These are phyloP conservation scores for Nanger granti DNA, from an alignment of 2,113 vertebrate species.

Conservation along the genomic window DNA sequence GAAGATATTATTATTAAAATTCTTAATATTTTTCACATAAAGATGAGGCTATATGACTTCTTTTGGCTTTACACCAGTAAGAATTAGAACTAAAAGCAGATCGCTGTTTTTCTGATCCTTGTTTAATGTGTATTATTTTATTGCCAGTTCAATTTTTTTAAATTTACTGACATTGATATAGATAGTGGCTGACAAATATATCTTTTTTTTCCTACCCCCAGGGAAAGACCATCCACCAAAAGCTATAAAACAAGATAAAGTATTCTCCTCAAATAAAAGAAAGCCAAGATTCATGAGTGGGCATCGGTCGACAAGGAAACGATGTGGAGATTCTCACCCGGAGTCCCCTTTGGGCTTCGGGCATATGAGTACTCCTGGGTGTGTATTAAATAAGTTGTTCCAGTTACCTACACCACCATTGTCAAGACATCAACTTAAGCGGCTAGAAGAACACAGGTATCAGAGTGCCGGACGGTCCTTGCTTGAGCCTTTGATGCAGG, in stretches of 20 bases:
- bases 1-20: background rate
- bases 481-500: constrained; percentile 96
- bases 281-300: constrained; percentile 79
- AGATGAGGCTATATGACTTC: background rate
- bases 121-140: background rate
- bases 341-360: constrained; percentile 74
- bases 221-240: constrained; percentile 7
- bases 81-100: constrained; percentile 14
- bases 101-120: background rate
- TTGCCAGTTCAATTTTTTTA: background rate
- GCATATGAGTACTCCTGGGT: constrained; percentile 69
- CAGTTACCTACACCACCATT: constrained; percentile 91
- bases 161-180: background rate
- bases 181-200: background rate
- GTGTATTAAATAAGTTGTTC: constrained; percentile 85
- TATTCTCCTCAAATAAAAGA: constrained; percentile 38
- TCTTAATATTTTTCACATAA: constrained; percentile 18
- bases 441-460: constrained; percentile 96
- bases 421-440: constrained; percentile 94
- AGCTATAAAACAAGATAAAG: background rate
- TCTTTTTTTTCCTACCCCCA: background rate
- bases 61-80: background rate
- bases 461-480: constrained; percentile 94
- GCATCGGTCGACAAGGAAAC: constrained; percentile 74
- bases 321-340: constrained; percentile 78